These are phyloP conservation scores for Enchytraeus crypticus DNA, from an alignment of 2,888 invertebrate species.

Conservation along the genomic window DNA sequence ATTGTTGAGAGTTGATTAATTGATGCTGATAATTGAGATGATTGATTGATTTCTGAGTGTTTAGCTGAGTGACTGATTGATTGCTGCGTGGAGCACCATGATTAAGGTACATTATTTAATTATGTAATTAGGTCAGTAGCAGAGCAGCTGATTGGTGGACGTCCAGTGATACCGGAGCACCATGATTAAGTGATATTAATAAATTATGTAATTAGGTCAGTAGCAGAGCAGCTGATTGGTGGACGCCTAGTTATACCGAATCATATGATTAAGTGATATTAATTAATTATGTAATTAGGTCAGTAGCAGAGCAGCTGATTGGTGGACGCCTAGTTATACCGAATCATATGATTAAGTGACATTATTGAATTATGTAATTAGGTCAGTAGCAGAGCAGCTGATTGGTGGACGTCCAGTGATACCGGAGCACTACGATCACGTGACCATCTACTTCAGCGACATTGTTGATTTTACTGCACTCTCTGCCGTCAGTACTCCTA, in stretches of 20 bases:
- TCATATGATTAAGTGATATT: no score
- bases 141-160: constrained; percentile 78
- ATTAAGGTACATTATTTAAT: no score
- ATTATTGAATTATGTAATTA: not conserved
- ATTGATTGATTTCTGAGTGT: constrained; percentile 62
- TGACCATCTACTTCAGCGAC: constrained; percentile 90
- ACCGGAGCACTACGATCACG: constrained; percentile 81
- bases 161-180: constrained; percentile 79
- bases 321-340: constrained; percentile 80
- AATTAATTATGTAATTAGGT: constrained; percentile 26
- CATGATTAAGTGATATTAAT: no score
- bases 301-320: constrained; percentile 77
- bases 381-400: constrained; percentile 72
- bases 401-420: constrained; percentile 80
- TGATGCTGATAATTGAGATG: no score
- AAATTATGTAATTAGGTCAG: constrained; percentile 30
- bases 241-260: constrained; percentile 80
- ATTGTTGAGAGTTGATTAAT: no score
- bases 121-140: constrained; percentile 55
- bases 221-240: constrained; percentile 83
- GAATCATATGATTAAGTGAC: no score
- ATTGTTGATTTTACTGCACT: constrained; percentile 76
- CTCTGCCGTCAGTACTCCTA: constrained; percentile 75
- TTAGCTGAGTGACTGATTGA: constrained; percentile 76
- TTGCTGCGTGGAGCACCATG: constrained; percentile 81